Conservation (phyloP, 1,140 invertebrate genomes). For the Drosophila prosaltans region DNA sequence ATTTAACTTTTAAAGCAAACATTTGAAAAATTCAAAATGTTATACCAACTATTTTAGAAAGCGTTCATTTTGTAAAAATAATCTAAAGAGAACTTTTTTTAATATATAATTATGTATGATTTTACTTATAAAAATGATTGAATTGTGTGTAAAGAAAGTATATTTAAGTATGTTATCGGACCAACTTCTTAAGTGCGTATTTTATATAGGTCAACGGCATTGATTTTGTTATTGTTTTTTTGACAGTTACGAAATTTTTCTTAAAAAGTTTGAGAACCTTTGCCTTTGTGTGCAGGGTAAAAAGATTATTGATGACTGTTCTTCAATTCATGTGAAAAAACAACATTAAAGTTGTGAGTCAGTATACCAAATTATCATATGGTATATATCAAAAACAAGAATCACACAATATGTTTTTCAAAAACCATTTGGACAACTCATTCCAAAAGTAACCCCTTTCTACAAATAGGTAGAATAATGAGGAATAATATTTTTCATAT, state of each 20-base stretch:
- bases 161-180: too few species aligned
- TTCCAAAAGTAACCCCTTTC: conserved; percentile 10
- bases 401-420: not conserved
- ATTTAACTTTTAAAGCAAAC: not conserved
- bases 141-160: too few species aligned
- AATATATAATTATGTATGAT: too few species aligned
- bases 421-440: not conserved
- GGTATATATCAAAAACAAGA: not conserved
- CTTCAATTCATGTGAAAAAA: conserved; percentile 1
- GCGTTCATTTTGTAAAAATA: too few species aligned
- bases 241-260: conserved; percentile 7
- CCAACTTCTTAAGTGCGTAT: not conserved
- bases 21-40: too few species aligned
- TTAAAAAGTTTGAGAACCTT: not conserved
- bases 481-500: conserved; percentile 2
- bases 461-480: conserved; percentile 5
- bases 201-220: not conserved
- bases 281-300: not conserved
- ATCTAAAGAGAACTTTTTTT: too few species aligned
- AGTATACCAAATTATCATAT: not conserved
- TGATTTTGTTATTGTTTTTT: not conserved
- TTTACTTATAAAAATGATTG: too few species aligned
- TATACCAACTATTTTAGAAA: too few species aligned
- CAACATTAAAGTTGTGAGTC: not conserved
- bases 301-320: conserved; percentile 4